Conservation (phyloP, 2,113 vertebrate genomes). For the Macquaria ambigua region DNA sequence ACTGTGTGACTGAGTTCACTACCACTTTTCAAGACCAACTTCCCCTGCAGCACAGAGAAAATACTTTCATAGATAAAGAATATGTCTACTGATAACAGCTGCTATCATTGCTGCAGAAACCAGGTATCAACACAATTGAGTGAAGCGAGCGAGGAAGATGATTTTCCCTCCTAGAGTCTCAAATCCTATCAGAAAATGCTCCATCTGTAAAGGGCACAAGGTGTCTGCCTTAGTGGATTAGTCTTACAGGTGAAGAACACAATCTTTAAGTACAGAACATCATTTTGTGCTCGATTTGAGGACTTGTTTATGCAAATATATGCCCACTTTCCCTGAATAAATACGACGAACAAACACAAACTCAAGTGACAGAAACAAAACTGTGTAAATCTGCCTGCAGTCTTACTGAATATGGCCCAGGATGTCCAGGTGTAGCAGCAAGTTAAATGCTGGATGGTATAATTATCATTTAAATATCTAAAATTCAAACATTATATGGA, state of each 20-base stretch:
- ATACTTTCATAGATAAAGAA: conserved; percentile 15
- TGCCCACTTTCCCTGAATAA: conserved; percentile 8
- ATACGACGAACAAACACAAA: not conserved
- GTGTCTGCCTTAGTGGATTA: conserved; percentile 16
- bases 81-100: conserved; percentile 8
- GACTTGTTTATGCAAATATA: not conserved
- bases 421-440: not conserved
- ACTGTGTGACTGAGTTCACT: not conserved
- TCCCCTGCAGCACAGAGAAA: not conserved
- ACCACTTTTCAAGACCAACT: conserved; percentile 3
- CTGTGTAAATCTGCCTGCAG: not conserved
- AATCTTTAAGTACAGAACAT: not conserved
- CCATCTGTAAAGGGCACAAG: conserved; percentile 4
- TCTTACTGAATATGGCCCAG: not conserved
- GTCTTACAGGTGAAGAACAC: not conserved
- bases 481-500: not conserved
- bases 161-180: not conserved
- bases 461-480: not conserved
- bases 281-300: not conserved
- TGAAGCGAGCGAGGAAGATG: not conserved
- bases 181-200: conserved; percentile 32
- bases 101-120: conserved; percentile 3
- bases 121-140: not conserved
- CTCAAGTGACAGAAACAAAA: not conserved
- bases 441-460: not conserved